These are phyloP conservation scores for Psix sp. DNA, from an alignment of 1,140 invertebrate genomes.

Conservation along the genomic window DNA sequence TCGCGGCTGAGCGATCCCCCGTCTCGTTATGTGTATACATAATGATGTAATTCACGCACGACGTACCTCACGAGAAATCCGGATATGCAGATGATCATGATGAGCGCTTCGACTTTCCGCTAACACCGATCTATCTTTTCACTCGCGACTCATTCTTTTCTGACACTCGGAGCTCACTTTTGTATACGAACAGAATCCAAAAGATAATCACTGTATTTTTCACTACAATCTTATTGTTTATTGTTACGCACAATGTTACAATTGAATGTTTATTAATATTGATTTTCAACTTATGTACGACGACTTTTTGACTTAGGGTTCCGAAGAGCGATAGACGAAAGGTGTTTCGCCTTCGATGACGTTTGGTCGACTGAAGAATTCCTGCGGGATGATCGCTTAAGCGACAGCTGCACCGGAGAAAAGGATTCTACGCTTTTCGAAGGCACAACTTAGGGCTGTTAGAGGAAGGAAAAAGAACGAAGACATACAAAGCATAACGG, in stretches of 20 bases:
- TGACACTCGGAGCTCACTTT: no score
- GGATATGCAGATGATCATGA: conserved; percentile 82
- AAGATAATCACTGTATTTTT: no score
- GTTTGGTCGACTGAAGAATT: conserved; percentile 64
- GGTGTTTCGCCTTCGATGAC: conserved; percentile 55
- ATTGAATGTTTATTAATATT: neutral
- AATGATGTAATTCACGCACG: conserved; percentile 29
- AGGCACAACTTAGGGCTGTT: conserved; percentile 20
- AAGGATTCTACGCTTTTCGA: conserved; percentile 53
- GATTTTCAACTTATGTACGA: neutral
- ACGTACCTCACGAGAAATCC: conserved; percentile 82
- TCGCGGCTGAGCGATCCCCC: conserved; percentile 7
- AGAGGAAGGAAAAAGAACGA: conserved; percentile 46
- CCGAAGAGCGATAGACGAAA: conserved; percentile 12
- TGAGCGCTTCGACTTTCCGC: no score
- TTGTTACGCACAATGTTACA: no score
- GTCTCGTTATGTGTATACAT: conserved; percentile 17
- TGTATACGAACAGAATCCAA: no score
- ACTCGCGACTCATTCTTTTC: neutral
- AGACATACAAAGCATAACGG: conserved; percentile 45
- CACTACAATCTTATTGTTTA: no score
- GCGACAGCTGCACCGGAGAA: conserved; percentile 57
- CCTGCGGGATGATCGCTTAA: conserved; percentile 50
- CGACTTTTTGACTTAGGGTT: neutral
- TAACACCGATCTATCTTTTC: conserved; percentile 2